phyloP scores from a whole-genome alignment of 2,113 vertebrate species.

The Amia ocellicauda region DNA sequence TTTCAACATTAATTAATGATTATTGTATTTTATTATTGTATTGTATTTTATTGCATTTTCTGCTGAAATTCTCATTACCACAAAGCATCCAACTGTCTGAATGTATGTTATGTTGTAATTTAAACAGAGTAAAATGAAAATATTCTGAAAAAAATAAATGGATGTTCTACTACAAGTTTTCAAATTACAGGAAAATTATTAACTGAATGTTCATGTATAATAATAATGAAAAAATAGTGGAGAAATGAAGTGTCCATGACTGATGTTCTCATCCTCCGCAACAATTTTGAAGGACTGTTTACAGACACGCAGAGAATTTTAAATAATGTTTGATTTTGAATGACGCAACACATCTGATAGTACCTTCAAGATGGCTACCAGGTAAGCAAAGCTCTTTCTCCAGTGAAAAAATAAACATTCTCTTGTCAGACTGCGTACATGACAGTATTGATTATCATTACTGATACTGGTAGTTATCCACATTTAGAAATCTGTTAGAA shows the following conservation, averaged over 20 bases:
- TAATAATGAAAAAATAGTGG: constrained; percentile 9
- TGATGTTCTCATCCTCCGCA: too few species aligned
- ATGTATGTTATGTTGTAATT: constrained; percentile 2
- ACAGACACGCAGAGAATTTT: constrained; percentile 17
- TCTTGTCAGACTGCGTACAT: constrained; percentile 18
- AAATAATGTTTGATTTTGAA: constrained; percentile 25
- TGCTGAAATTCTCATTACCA: too few species aligned
- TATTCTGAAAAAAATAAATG: too few species aligned
- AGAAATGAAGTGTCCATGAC: too few species aligned
- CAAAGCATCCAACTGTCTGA: too few species aligned
- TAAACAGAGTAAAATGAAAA: constrained; percentile 13
- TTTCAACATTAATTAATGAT: too few species aligned
- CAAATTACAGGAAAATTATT: constrained; percentile 15
- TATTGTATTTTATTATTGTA: too few species aligned
- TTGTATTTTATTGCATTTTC: too few species aligned
- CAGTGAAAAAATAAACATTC: constrained; percentile 14
- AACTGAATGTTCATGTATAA: constrained; percentile 18
- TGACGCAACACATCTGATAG: constrained; percentile 8
- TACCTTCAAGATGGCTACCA: constrained; percentile 20
- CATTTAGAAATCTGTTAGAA: constrained; percentile 14
- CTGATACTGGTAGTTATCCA: constrained; percentile 20
- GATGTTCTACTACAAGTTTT: constrained; percentile 12
- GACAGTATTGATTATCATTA: constrained; percentile 24
- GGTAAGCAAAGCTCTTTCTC: constrained; percentile 14
- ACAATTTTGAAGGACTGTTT: too few species aligned